Conservation (phyloP, 2,797 vertebrate genomes). For the Gila robusta region DNA sequence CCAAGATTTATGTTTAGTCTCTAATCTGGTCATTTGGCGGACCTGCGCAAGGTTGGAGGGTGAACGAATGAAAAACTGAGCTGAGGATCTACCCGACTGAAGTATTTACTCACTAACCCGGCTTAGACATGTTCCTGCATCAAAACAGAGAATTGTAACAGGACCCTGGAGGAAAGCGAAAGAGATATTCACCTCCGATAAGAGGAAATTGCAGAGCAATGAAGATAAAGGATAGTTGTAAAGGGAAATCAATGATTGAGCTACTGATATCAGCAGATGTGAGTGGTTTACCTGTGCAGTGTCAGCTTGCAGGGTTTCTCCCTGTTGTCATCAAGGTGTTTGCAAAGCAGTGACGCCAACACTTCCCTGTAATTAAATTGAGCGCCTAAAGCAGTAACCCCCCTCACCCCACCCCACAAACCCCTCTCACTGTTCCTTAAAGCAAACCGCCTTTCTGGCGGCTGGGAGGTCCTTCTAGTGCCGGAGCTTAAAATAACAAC, state of each 20-base stretch:
- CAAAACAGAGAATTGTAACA: conserved; percentile 42
- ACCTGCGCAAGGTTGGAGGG: conserved; percentile 11
- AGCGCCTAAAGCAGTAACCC: conserved; percentile 44
- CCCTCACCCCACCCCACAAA: background rate
- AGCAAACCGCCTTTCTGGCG: background rate
- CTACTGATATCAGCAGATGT: conserved; percentile 1
- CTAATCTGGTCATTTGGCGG: background rate
- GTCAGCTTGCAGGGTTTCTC: conserved; percentile 30
- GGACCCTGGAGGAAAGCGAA: conserved; percentile 11
- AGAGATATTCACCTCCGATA: conserved; percentile 17
- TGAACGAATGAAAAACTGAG: background rate
- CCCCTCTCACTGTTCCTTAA: conserved; percentile 16
- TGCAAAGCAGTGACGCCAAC: conserved; percentile 60
- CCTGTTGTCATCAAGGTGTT: conserved; percentile 33
- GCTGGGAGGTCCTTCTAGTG: conserved; percentile 50
- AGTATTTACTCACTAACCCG: conserved; percentile 32
- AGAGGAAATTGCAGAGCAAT: conserved; percentile 24
- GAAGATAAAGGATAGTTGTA: conserved; percentile 27
- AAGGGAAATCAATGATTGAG: conserved; percentile 34
- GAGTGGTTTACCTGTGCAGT: background rate
- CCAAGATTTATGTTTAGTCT: conserved; percentile 50
- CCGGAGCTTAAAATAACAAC: conserved; percentile 45
- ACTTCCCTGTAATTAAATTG: conserved; percentile 78
- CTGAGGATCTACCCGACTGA: conserved; percentile 15
- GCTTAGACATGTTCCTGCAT: conserved; percentile 42